phyloP scores from a whole-genome alignment of 2,888 invertebrate genomes.

The Geophilus truncorum region DNA sequence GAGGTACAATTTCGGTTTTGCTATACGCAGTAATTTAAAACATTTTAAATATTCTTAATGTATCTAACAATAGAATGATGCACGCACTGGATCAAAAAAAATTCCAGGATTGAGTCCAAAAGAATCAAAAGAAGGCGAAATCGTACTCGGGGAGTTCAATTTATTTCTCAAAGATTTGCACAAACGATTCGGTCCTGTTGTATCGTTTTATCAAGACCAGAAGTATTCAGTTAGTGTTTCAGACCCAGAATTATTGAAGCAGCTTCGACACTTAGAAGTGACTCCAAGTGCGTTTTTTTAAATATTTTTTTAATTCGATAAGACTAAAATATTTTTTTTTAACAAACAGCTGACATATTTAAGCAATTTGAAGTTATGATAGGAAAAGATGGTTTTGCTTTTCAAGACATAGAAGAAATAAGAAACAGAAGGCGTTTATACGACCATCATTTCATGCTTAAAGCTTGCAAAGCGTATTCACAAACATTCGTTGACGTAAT shows the following conservation, averaged over 20 bases:
- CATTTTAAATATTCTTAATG: neutral
- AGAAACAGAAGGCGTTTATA: neutral
- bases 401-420: slow-evolving; percentile 5
- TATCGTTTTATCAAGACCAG: neutral
- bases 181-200: neutral
- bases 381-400: neutral
- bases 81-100: neutral
- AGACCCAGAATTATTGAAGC: neutral
- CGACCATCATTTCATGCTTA: slow-evolving; percentile 16
- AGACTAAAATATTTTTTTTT: neutral
- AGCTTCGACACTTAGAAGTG: neutral
- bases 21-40: neutral
- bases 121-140: neutral
- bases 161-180: neutral
- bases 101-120: neutral
- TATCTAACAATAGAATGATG: neutral
- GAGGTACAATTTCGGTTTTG: neutral
- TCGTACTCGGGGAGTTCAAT: neutral
- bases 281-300: neutral
- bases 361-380: neutral
- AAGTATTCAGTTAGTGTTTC: neutral
- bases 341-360: neutral
- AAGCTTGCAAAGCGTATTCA: neutral
- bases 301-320: no score
- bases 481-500: neutral